phyloP scores from a whole-genome alignment of 2,797 vertebrate genomes.

The Melanotaenia pygmaea region DNA sequence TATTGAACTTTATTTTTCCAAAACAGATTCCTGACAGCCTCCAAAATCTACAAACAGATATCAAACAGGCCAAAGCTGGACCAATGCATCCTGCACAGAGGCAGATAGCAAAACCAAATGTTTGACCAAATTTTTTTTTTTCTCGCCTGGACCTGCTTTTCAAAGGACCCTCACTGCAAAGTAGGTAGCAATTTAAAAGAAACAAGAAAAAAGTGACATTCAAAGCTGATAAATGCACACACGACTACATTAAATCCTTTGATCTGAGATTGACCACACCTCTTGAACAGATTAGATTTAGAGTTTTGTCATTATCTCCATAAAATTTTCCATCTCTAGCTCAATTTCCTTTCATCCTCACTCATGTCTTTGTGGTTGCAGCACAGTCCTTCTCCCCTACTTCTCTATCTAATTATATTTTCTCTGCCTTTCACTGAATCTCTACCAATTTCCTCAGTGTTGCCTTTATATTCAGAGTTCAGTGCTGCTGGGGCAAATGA shows the following conservation, averaged over 20 bases:
- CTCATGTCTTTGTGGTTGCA: conserved; percentile 20
- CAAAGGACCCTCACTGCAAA: conserved; percentile 41
- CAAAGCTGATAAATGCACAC: conserved; percentile 24
- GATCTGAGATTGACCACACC: conserved; percentile 37
- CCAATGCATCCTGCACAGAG: conserved; percentile 32
- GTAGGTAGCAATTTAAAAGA: conserved; percentile 25
- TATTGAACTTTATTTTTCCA: conserved; percentile 38
- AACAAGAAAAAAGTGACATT: neutral
- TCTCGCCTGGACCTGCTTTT: conserved; percentile 31
- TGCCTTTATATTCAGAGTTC: conserved; percentile 25
- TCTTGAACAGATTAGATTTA: conserved; percentile 38
- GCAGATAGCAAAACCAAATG: conserved; percentile 22
- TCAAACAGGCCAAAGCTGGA: conserved; percentile 57
- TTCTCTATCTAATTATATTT: conserved; percentile 55
- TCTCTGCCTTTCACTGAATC: conserved; percentile 39
- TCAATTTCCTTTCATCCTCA: conserved; percentile 57
- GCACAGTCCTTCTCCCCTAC: conserved; percentile 20
- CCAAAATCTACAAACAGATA: conserved; percentile 48
- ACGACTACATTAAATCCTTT: conserved; percentile 32
- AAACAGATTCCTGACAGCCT: conserved; percentile 41
- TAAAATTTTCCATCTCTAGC: conserved; percentile 40
- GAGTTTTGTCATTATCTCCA: conserved; percentile 39
- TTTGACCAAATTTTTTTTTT: conserved; percentile 68
- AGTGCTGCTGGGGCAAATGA: conserved; percentile 17
- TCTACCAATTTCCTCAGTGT: conserved; percentile 31